These are phyloP conservation scores for Epinotia ramella DNA, from an alignment of 2,888 invertebrate genomes.

Conservation along the genomic window DNA sequence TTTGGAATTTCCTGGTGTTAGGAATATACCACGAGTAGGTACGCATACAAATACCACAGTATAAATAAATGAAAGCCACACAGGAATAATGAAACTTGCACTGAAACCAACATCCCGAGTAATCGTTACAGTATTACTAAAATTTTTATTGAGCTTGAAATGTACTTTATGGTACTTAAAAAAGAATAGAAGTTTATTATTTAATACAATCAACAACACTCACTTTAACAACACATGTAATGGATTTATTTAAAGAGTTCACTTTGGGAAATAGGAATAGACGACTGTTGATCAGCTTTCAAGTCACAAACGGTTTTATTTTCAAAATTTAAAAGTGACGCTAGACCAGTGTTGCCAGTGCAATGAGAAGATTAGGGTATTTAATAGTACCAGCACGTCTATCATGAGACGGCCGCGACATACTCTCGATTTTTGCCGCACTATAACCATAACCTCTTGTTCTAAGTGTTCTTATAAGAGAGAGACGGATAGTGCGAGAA, in stretches of 20 bases:
- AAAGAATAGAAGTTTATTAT: background rate
- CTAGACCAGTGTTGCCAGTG: conserved; percentile 50
- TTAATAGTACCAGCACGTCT: background rate
- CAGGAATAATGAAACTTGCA: background rate
- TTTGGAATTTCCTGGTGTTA: background rate
- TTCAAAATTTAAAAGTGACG: conserved; percentile 61
- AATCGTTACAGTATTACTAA: background rate
- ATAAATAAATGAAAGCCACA: background rate
- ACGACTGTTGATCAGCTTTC: conserved; percentile 25
- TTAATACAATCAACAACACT: conserved; percentile 44
- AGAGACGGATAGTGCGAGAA: no score
- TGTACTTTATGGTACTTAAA: background rate
- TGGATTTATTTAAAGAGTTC: conserved; percentile 10
- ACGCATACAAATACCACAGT: background rate
- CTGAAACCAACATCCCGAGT: background rate
- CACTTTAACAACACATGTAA: conserved; percentile 48
- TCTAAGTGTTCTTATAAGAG: no score
- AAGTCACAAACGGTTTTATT: conserved; percentile 47
- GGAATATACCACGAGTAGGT: background rate
- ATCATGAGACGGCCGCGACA: no score
- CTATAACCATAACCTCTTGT: no score
- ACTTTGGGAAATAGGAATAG: background rate
- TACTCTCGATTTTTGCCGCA: no score
- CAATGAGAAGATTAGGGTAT: conserved; percentile 36
- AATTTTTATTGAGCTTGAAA: background rate